phyloP scores from a whole-genome alignment of 2,113 vertebrate genomes.

The Emberiza fucata region DNA sequence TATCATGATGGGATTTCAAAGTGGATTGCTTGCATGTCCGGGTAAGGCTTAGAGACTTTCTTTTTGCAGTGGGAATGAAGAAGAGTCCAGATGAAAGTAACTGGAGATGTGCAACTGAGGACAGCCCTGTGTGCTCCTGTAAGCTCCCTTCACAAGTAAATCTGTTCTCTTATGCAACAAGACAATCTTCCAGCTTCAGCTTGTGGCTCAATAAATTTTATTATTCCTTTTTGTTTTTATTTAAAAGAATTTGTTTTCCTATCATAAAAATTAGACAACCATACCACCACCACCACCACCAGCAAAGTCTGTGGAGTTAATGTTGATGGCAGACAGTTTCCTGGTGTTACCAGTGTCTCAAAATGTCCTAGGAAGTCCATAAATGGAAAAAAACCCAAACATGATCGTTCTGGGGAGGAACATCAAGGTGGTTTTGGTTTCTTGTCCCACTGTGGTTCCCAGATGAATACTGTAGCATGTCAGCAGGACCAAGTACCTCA shows the following conservation, averaged over 20 bases:
- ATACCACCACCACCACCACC: constrained; percentile 73
- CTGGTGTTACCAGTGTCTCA: constrained; percentile 57
- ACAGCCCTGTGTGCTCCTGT: neutral
- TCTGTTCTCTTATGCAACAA: constrained; percentile 47
- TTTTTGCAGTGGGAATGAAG: neutral
- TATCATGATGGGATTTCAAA: neutral
- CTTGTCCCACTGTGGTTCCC: constrained; percentile 62
- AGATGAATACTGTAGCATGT: constrained; percentile 50
- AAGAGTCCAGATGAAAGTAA: constrained; percentile 19
- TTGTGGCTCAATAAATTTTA: constrained; percentile 76
- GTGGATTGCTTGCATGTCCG: neutral
- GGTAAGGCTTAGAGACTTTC: constrained; percentile 4
- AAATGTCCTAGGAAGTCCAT: constrained; percentile 52
- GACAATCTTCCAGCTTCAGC: constrained; percentile 63
- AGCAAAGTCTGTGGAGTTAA: constrained; percentile 74
- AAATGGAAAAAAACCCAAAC: constrained; percentile 52
- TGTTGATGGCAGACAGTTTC: constrained; percentile 68
- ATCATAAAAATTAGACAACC: constrained; percentile 77
- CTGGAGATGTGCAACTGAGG: neutral
- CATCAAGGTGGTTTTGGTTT: constrained; percentile 44
- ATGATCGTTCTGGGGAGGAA: constrained; percentile 54
- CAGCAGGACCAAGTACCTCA: constrained; percentile 56
- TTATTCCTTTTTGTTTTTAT: constrained; percentile 78
- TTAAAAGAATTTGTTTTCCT: constrained; percentile 78
- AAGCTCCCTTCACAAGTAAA: constrained; percentile 48